Evolutionary conservation across 2,113 vertebrate species (phyloP), one percentile per base, ranked within the genome.

Genomic region (Vulpes lagopus): DNA sequence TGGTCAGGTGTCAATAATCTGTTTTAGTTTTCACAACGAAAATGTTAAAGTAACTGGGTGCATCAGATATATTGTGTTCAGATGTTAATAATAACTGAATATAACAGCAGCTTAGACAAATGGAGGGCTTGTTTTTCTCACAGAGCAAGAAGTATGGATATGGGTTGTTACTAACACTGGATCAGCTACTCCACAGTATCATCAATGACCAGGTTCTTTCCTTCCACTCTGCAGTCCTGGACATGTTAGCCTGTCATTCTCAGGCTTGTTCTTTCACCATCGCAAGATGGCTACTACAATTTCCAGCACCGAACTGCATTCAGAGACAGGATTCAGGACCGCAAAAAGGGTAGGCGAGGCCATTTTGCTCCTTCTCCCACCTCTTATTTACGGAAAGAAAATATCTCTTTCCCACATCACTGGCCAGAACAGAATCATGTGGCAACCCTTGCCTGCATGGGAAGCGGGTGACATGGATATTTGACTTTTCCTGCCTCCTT

Each of bases 21-120:
- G 67, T 87, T 95, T 91, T 69, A 15, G 15, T 95, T 97, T 94
- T 76, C 55, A 59, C 19, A 73, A 92, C 90, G 60, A 87, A 97
- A 94, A 74, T 62, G 14, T 67, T 93, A 73, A 93, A 53, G 64
- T 80, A 91, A 62, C 67, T 84, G 51, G 32, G 23, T 62, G 32
- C 25, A 55, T 88, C 67, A 53, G 23, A 90, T 94, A 95, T 76
- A 88, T 80, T 89, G 62, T 94, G 38, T 60, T 96, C 38, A 59
- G 27, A 65, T 82, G 55, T 82, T 78, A 95, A 51, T 80, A 95
- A 74, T 80, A 95, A 74, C 11, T 92, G 67, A 91, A 76, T 97
- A 43, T n/a, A 94, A 94, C 38, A 30, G 23, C 38, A n/a, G 49
- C 76, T 89, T 92, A 85, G 92, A 80, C 30, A 82, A 96, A 91